Percentiles rank a stretch among this genome's conserved stretches.
These are phyloP conservation scores for Hozukius guyotensis DNA, from an alignment of 2,797 vertebrate genomes.

Conservation along the genomic window DNA sequence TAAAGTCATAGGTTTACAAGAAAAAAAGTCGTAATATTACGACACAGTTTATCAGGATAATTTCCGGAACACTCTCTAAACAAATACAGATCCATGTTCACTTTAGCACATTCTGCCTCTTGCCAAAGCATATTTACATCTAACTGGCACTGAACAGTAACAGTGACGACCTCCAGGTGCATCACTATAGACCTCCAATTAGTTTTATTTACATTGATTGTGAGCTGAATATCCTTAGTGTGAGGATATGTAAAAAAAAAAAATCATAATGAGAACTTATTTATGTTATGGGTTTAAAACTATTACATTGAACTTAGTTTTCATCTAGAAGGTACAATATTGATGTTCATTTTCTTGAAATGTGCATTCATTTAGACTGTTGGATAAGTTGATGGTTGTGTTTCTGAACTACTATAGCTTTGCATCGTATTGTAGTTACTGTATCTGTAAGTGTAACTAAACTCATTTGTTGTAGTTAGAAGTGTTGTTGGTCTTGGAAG, in stretches of 20 bases:
- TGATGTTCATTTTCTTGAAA: neutral
- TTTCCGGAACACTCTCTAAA: neutral
- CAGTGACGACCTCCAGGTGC: too few relatives aligned
- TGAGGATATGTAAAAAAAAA: neutral
- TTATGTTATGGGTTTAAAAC: neutral
- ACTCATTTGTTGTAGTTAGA: neutral
- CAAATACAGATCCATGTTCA: neutral
- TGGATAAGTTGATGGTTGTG: neutral
- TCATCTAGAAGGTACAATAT: neutral
- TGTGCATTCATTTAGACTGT: neutral
- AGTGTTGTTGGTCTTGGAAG: neutral
- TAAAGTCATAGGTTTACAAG: fast-evolving
- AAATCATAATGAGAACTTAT: neutral
- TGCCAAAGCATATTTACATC: too few relatives aligned
- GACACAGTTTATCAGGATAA: neutral
- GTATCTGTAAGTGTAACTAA: neutral
- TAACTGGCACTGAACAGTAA: too few relatives aligned
- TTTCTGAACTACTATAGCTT: neutral
- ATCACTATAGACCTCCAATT: neutral
- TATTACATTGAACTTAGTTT: neutral
- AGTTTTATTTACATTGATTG: neutral
- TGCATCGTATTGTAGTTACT: too few relatives aligned
- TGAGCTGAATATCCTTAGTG: neutral
- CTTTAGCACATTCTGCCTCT: neutral
- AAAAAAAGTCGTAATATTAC: too few relatives aligned